Conservation (phyloP, 2,888 invertebrate species). For the Cacoxenus indagator region DNA sequence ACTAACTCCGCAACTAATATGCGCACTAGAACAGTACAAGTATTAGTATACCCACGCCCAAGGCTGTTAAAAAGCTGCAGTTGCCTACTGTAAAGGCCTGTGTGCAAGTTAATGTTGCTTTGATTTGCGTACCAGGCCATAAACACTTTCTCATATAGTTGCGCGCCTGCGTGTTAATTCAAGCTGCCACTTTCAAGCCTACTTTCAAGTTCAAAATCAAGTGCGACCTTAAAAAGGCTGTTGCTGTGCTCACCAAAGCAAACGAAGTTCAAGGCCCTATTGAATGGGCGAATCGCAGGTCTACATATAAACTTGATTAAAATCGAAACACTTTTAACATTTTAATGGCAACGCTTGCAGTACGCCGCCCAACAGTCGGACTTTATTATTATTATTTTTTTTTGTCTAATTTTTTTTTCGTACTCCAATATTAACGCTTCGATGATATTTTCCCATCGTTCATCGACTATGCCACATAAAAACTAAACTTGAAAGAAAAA, state of each 20-base stretch:
- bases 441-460: slow-evolving; percentile 10
- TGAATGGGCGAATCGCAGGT: neutral
- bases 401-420: neutral
- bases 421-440: slow-evolving; percentile 10
- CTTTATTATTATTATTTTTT: neutral
- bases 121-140: too few species aligned
- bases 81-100: too few species aligned
- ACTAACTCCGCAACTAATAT: too few species aligned
- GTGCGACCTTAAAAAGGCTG: neutral
- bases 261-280: neutral
- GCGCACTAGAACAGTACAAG: too few species aligned
- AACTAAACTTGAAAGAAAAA: neutral
- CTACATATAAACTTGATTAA: neutral
- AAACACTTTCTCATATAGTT: too few species aligned
- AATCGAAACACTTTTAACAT: slow-evolving; percentile 12
- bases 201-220: neutral
- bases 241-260: neutral
- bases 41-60: too few species aligned
- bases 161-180: too few species aligned
- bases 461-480: neutral
- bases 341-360: neutral
- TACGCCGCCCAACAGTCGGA: neutral
- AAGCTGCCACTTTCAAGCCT: too few species aligned
- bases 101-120: too few species aligned
- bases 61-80: too few species aligned